phyloP scores from a whole-genome alignment of 2,797 vertebrate genomes.

The Salarias fasciatus region DNA sequence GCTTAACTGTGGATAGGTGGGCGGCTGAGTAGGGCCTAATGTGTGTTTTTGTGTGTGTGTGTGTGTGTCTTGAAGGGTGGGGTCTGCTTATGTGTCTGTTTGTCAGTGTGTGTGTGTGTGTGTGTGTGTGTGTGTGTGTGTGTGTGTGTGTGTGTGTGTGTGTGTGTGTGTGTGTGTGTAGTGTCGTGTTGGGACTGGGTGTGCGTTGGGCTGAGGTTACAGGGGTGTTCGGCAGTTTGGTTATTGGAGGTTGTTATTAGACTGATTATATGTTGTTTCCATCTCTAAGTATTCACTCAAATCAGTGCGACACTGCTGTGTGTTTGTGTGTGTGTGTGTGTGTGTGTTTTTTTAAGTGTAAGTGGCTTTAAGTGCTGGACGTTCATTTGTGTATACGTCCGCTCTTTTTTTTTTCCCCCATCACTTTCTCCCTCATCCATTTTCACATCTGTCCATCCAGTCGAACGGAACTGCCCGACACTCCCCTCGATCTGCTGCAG shows the following conservation, averaged over 20 bases:
- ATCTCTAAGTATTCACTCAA: conserved; percentile 69
- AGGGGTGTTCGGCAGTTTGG: conserved; percentile 55
- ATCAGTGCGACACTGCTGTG: conserved; percentile 37
- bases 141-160: too few relatives aligned
- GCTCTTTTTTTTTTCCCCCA: background rate
- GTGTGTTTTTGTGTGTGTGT: conserved; percentile 35
- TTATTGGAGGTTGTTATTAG: conserved; percentile 65
- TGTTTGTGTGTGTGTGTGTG: too few relatives aligned
- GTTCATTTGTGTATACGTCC: conserved; percentile 53
- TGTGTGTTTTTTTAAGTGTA: conserved; percentile 16
- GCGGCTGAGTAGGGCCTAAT: conserved; percentile 62
- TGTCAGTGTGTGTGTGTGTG: conserved; percentile 43
- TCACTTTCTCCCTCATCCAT: conserved; percentile 7
- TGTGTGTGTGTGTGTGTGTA: too few relatives aligned
- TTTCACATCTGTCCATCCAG: conserved; percentile 65
- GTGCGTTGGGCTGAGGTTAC: conserved; percentile 62
- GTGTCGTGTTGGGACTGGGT: conserved; percentile 32
- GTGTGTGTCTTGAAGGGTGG: conserved; percentile 51
- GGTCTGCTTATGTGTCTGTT: conserved; percentile 36
- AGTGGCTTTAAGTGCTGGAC: conserved; percentile 69
- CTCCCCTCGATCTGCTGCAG: conserved; percentile 88
- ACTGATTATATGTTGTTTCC: conserved; percentile 75
- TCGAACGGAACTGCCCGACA: conserved; percentile 85
- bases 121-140: conserved; percentile 41
- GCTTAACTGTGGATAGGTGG: conserved; percentile 77